A percentile compares a stretch with the other conserved stretches of the same genome.
These are phyloP conservation scores for Calycopis cecrops DNA, from an alignment of 1,140 invertebrate genomes.

Conservation along the genomic window DNA sequence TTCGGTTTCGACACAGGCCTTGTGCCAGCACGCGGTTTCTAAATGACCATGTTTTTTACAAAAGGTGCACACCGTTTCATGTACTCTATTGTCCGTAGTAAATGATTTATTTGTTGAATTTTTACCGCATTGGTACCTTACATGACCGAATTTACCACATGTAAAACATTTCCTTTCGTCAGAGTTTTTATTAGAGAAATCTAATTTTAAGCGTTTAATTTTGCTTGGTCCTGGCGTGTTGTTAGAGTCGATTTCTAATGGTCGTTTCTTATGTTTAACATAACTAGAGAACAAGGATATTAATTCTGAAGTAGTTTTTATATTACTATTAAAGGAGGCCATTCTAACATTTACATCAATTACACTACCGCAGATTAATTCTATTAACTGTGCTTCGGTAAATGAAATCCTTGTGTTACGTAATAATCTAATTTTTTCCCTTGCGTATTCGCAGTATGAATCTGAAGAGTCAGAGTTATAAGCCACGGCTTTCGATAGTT, in stretches of 20 bases:
- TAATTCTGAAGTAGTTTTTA: background rate
- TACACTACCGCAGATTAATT: background rate
- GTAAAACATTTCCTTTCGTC: constrained; percentile 3
- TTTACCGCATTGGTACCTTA: background rate
- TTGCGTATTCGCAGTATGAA: constrained; percentile 15
- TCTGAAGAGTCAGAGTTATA: constrained; percentile 9
- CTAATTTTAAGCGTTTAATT: too few relatives aligned
- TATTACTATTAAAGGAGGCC: background rate
- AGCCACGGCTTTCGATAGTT: constrained; percentile 1
- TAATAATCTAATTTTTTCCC: constrained; percentile 16
- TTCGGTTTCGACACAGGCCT: constrained; percentile 11
- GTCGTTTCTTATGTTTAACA: too few relatives aligned
- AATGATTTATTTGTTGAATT: background rate
- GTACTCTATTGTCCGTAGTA: background rate
- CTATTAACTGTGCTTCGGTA: constrained; percentile 9
- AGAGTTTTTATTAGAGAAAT: too few relatives aligned
- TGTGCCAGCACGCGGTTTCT: background rate
- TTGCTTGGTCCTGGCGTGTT: too few relatives aligned
- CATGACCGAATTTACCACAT: background rate
- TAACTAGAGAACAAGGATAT: too few relatives aligned
- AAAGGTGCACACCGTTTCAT: constrained; percentile 7
- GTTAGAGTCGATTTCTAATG: too few relatives aligned
- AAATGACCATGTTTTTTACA: constrained; percentile 17
- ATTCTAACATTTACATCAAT: background rate
- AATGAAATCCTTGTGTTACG: constrained; percentile 18